A percentile compares a stretch with the other conserved stretches of the same genome.
Conservation (phyloP, 2,888 invertebrate species). For the Cryptocheilus praepositus region DNA sequence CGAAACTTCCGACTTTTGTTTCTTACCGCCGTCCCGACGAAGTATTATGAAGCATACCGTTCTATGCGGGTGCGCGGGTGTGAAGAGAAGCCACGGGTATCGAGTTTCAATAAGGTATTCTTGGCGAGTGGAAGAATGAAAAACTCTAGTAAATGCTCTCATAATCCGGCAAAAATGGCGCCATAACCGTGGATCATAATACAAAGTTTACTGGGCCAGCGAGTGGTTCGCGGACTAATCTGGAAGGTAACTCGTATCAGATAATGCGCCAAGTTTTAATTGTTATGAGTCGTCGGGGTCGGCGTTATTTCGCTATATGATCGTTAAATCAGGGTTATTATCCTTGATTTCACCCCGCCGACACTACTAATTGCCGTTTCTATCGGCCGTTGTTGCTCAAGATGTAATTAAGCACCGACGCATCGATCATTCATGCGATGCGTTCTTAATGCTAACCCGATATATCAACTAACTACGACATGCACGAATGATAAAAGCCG, state of each 20-base stretch:
- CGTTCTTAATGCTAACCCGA: not conserved
- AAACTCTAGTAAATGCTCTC: slow-evolving; percentile 32
- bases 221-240: slow-evolving; percentile 31
- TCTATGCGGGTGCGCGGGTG: not conserved
- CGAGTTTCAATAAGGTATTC: slow-evolving; percentile 36
- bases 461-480: not conserved
- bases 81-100: slow-evolving; percentile 11
- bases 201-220: slow-evolving; percentile 59
- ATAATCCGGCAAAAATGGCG: slow-evolving; percentile 39
- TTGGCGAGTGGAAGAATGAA: slow-evolving; percentile 18
- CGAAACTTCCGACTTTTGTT: too few relatives aligned
- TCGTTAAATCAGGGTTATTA: slow-evolving; percentile 56
- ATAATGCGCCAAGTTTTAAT: slow-evolving; percentile 66
- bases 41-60: too few relatives aligned
- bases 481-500: too few relatives aligned
- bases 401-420: not conserved
- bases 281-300: slow-evolving; percentile 59
- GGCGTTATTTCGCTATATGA: slow-evolving; percentile 45
- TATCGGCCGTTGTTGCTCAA: slow-evolving; percentile 8
- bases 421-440: not conserved
- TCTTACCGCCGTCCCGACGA: too few relatives aligned
- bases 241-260: slow-evolving; percentile 35
- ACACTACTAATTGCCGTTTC: slow-evolving; percentile 5
- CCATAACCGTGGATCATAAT: slow-evolving; percentile 61
- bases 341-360: slow-evolving; percentile 29